A percentile compares a stretch with the other conserved stretches of the same genome.
phyloP scores from a whole-genome alignment of 2,888 invertebrate genomes.

The Steromphala cineraria region DNA sequence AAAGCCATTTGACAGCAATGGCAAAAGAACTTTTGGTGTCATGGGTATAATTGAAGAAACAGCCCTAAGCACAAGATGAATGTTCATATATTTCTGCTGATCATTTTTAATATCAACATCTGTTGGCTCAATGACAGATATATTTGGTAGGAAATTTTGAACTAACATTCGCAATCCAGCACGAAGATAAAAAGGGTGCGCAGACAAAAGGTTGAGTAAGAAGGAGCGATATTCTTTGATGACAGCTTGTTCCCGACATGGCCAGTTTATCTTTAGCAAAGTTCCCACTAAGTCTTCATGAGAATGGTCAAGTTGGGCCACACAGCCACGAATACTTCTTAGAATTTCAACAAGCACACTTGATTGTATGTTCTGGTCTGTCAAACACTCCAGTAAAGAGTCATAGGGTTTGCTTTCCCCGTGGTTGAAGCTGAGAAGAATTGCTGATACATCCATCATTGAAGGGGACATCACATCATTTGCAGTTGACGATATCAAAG shows the following conservation, averaged over 20 bases:
- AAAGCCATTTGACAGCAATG: slow-evolving; percentile 81
- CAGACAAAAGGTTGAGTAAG: slow-evolving; percentile 82
- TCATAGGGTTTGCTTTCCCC: too few species aligned
- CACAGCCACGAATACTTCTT: slow-evolving; percentile 33
- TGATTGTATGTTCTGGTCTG: background rate
- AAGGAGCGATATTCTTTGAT: slow-evolving; percentile 81
- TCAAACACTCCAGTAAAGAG: too few species aligned
- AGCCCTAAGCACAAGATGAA: slow-evolving; percentile 14
- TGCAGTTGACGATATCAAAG: too few species aligned
- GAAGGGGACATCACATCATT: too few species aligned
- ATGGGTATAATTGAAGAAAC: background rate
- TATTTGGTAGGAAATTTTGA: slow-evolving; percentile 80
- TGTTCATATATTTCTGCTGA: background rate
- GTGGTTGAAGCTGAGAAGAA: too few species aligned
- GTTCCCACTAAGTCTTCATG: slow-evolving; percentile 58
- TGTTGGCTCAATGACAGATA: slow-evolving; percentile 4
- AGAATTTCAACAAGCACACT: background rate
- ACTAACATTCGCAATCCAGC: slow-evolving; percentile 81
- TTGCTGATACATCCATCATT: too few species aligned
- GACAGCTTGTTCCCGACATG: slow-evolving; percentile 58
- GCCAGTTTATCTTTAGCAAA: slow-evolving; percentile 67
- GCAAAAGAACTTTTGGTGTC: slow-evolving; percentile 83
- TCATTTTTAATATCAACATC: background rate
- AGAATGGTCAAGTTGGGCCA: slow-evolving; percentile 51
- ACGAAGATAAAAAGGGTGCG: slow-evolving; percentile 82